Evolutionary conservation across 2,888 invertebrate genomes (phyloP).

Genomic region (Andrena praecox): DNA sequence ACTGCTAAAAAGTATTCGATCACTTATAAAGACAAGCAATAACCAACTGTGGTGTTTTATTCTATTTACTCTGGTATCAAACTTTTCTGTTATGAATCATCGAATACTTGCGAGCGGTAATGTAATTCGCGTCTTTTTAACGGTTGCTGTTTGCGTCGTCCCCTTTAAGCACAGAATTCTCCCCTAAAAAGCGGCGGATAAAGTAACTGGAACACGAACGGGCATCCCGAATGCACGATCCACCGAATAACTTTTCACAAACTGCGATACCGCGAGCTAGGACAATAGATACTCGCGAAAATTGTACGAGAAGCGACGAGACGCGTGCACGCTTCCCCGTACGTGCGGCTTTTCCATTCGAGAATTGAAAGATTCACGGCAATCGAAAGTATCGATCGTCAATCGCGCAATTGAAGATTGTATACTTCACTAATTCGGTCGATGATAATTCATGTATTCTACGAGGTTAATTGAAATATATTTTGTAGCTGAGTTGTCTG

Average conservation of each 20-base stretch:
- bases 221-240: background rate
- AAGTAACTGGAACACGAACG: constrained; percentile 32
- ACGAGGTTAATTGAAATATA: no score
- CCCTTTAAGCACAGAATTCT: constrained; percentile 1
- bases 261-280: background rate
- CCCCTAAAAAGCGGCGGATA: constrained; percentile 10
- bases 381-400: background rate
- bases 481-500: no score
- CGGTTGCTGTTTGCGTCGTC: background rate
- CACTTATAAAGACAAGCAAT: no score
- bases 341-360: background rate
- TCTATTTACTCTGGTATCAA: background rate
- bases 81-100: background rate
- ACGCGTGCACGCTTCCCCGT: background rate
- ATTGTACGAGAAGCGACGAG: background rate
- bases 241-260: background rate
- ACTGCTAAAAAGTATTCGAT: no score
- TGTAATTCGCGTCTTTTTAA: background rate
- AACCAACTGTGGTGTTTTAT: no score
- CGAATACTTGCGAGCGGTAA: background rate
- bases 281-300: constrained; percentile 8
- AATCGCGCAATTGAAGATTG: background rate
- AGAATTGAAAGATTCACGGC: background rate
- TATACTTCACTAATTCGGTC: background rate
- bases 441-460: background rate